A percentile compares a stretch with the other conserved stretches of the same genome.
These are phyloP conservation scores for Ophioninae sp. DNA, from an alignment of 2,888 invertebrate species.

Conservation along the genomic window DNA sequence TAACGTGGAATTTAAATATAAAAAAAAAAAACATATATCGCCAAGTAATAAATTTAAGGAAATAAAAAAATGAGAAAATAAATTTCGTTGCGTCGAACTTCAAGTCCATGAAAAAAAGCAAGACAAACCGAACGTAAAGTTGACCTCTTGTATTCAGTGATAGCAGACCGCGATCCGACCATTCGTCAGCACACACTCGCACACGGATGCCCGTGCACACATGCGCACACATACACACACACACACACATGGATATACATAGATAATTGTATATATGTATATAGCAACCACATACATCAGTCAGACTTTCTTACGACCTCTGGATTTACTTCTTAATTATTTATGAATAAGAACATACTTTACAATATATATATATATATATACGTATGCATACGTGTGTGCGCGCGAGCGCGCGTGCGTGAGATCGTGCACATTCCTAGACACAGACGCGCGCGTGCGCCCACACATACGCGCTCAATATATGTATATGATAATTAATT, in stretches of 20 bases:
- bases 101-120: no score
- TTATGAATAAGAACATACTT: constrained; percentile 76
- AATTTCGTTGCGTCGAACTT: no score
- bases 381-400: not conserved
- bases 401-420: not conserved
- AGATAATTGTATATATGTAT: constrained; percentile 14
- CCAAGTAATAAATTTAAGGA: no score
- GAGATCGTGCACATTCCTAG: no score
- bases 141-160: constrained; percentile 40
- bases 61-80: no score
- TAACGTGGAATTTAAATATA: no score
- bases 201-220: not conserved
- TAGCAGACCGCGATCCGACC: constrained; percentile 16
- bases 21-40: no score
- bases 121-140: constrained; percentile 14
- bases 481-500: constrained; percentile 55
- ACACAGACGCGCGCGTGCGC: not conserved
- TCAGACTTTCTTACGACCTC: constrained; percentile 74
- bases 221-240: not conserved
- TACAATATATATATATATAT: constrained; percentile 69
- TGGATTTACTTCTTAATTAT: constrained; percentile 67
- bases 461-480: not conserved
- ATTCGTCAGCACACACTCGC: constrained; percentile 3
- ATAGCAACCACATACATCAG: constrained; percentile 68
- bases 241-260: constrained; percentile 7